Evolutionary conservation across 2,888 invertebrate genomes (phyloP).

Genomic region (Bombyx huttoni): DNA sequence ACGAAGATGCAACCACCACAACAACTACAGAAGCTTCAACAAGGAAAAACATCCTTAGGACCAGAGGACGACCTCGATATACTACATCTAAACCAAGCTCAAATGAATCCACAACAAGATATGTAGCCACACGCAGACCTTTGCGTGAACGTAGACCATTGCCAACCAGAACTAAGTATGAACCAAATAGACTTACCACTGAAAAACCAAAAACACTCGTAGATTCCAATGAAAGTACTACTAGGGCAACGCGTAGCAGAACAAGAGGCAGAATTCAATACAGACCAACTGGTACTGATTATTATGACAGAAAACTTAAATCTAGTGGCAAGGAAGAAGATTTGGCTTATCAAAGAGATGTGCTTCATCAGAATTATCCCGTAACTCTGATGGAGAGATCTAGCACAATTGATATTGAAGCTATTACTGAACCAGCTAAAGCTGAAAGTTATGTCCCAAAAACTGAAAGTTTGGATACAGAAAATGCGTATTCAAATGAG

Average conservation of each 20-base stretch:
- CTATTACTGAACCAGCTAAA: conserved; percentile 49
- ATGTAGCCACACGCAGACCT: conserved; percentile 58
- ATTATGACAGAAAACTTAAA: conserved; percentile 34
- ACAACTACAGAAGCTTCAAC: conserved; percentile 48
- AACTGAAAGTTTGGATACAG: conserved; percentile 42
- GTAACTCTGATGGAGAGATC: conserved; percentile 66
- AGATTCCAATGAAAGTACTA: conserved; percentile 40
- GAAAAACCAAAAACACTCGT: conserved; percentile 38
- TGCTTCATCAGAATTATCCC: conserved; percentile 76
- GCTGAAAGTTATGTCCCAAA: conserved; percentile 15
- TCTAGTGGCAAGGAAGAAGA: conserved; percentile 40
- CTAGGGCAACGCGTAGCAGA: conserved; percentile 28
- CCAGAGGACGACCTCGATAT: conserved; percentile 52
- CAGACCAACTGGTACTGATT: conserved; percentile 47
- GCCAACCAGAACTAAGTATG: conserved; percentile 40
- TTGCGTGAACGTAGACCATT: conserved; percentile 66
- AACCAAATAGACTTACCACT: conserved; percentile 51
- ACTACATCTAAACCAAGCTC: conserved; percentile 49
- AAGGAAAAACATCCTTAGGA: conserved; percentile 38
- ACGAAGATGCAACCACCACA: conserved; percentile 22
- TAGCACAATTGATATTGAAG: conserved; percentile 61
- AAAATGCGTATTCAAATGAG: conserved; percentile 58
- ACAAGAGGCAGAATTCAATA: conserved; percentile 69
- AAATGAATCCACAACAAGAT: conserved; percentile 48
- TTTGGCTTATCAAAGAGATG: conserved; percentile 75